Percentiles rank a stretch among this genome's conserved stretches.
These are phyloP conservation scores for Phanerotoma sp. DNA, from an alignment of 2,888 invertebrate genomes.

Conservation along the genomic window DNA sequence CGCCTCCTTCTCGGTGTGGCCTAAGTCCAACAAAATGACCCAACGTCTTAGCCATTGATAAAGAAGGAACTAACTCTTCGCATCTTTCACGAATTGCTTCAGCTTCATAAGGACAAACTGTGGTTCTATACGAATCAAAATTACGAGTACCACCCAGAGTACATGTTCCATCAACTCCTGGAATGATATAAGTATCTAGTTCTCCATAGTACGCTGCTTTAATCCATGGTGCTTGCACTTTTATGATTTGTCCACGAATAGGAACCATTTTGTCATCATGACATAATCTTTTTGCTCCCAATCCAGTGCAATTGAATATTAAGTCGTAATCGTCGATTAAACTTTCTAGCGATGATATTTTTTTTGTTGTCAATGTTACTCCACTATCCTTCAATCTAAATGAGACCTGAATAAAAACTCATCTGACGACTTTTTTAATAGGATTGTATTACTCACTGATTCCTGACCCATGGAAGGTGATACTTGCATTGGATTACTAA, in stretches of 20 bases:
- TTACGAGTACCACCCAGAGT: conserved; percentile 86
- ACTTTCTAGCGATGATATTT: conserved; percentile 65
- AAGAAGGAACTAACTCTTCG: conserved; percentile 71
- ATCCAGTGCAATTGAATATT: conserved; percentile 82
- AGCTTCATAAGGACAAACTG: conserved; percentile 71
- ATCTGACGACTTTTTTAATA: not conserved
- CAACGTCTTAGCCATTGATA: conserved; percentile 55
- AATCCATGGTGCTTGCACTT: conserved; percentile 83
- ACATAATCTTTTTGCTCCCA: conserved; percentile 78
- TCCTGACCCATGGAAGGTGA: conserved; percentile 78
- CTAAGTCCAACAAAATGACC: conserved; percentile 67
- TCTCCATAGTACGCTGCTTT: conserved; percentile 87
- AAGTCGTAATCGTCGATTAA: conserved; percentile 67
- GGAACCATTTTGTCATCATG: conserved; percentile 75
- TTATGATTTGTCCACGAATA: conserved; percentile 80
- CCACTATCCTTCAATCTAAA: conserved; percentile 65
- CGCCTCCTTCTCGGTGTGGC: conserved; percentile 73
- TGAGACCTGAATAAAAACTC: not conserved
- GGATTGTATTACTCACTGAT: conserved; percentile 59
- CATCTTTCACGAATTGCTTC: conserved; percentile 79
- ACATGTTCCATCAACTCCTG: conserved; percentile 70
- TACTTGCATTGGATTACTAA: conserved; percentile 72
- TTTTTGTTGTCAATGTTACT: conserved; percentile 63
- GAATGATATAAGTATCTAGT: conserved; percentile 82
- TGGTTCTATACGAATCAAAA: conserved; percentile 73